These are phyloP conservation scores for Columba livia DNA, from an alignment of 2,113 vertebrate species.

Conservation along the genomic window DNA sequence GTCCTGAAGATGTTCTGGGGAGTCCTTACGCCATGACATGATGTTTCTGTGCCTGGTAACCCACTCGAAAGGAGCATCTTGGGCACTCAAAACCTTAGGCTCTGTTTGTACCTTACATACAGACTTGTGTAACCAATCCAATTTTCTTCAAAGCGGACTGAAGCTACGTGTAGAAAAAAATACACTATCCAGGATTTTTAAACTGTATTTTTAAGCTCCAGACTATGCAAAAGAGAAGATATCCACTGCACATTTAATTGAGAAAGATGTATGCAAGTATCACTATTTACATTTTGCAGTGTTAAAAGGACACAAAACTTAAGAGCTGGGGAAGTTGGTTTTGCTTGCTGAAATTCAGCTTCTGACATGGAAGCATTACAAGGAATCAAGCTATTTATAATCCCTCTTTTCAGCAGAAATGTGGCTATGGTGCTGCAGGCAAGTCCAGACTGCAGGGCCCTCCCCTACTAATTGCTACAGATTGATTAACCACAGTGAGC, in stretches of 20 bases:
- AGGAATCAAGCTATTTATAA: background rate
- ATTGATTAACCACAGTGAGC: background rate
- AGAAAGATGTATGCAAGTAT: background rate
- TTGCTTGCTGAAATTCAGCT: background rate
- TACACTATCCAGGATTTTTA: conserved; percentile 24
- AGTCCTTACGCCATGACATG: conserved; percentile 73
- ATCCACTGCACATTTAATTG: background rate
- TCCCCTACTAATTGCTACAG: background rate
- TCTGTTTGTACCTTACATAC: conserved; percentile 78
- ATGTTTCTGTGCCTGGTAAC: conserved; percentile 58
- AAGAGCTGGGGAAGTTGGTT: background rate
- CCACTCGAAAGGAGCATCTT: conserved; percentile 42
- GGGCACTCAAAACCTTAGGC: conserved; percentile 76
- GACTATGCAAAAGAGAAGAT: background rate
- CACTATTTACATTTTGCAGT: background rate
- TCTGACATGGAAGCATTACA: background rate
- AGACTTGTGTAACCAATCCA: conserved; percentile 61
- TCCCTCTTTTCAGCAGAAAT: background rate
- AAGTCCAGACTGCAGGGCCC: background rate
- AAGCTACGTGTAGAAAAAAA: conserved; percentile 19
- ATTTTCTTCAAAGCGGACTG: conserved; percentile 39
- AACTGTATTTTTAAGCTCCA: conserved; percentile 23
- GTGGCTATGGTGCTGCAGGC: background rate
- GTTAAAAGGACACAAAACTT: conserved; percentile 6
- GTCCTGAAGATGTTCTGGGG: conserved; percentile 69